Base-by-base conservation (phyloP, 1,140 invertebrate species). In the Reticulitermes speratus region DNA sequence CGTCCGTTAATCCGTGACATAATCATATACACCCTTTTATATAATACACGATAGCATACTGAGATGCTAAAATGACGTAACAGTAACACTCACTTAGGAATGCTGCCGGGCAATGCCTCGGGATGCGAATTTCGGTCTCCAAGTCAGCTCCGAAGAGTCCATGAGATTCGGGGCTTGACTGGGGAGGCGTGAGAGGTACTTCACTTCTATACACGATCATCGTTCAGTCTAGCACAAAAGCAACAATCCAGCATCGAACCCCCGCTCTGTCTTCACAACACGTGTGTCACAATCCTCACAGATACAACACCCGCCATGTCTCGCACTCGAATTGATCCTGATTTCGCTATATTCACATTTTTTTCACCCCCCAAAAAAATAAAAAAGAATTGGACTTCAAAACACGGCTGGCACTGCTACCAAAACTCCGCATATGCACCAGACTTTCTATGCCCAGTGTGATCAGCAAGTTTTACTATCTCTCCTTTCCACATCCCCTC, bases 121-220 rank as follows among this genome's bases (percentile, higher is more conserved):
- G 85, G 44, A 85, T 48, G 0, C 85, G 55, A 69, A 81, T 85
- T 44, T 69, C 85, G 11, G 85, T 59, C 12, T 85, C 85, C 52
- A 65, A 32, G 44, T 85, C 85, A 16, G 69, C 9, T 8, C 83
- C 83, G 11, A 85, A 30, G 25, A 69, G 44, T 30, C 65, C 52
- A 38, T 85, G 85, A 23, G 85, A 85, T 16, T 85, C 85, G 3
- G 85, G 85, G 65, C 85, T 85, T 9, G 85, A 85, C 55, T 85
- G 85, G 6, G 85, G 85, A 1, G 85, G 85, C 6, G 85, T 85
- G 0, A 85, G 65, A 65, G 85, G 85, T 19, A 85, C 44, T 3
- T 85, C 85, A 32, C 52, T 85, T 19, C 85, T 32, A 23, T 85
- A 85, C 19, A 85, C 85, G 12, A 85, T 85, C 85, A 85, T 85